Evolutionary conservation across 1,140 invertebrate species (phyloP).

Genomic region (Campoletis sonorensis): DNA sequence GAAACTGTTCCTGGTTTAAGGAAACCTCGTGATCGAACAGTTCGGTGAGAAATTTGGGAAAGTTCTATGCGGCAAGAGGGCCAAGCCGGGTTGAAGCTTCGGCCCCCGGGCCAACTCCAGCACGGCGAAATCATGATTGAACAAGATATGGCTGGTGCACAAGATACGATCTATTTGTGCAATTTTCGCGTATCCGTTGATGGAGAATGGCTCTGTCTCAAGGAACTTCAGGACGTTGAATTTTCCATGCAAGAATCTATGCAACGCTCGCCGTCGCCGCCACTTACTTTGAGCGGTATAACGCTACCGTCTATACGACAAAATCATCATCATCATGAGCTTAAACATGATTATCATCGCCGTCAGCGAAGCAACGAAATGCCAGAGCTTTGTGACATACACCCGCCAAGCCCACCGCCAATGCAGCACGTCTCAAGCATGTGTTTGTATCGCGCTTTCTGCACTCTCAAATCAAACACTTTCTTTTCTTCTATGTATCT

Average conservation of each 20-base stretch:
- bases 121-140: slow-evolving; percentile 75
- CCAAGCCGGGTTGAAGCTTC: slow-evolving; percentile 67
- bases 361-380: slow-evolving; percentile 61
- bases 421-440: slow-evolving; percentile 75
- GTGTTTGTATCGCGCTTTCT: slow-evolving; percentile 72
- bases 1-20: not conserved
- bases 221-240: slow-evolving; percentile 94
- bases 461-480: slow-evolving; percentile 28
- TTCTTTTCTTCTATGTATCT: slow-evolving; percentile 28
- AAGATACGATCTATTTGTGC: slow-evolving; percentile 97
- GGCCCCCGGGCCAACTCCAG: slow-evolving; percentile 69
- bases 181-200: slow-evolving; percentile 98
- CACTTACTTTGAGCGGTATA: slow-evolving; percentile 71
- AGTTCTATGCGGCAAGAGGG: slow-evolving; percentile 72
- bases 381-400: slow-evolving; percentile 72
- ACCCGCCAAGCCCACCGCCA: slow-evolving; percentile 68
- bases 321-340: slow-evolving; percentile 51
- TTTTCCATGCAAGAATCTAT: slow-evolving; percentile 83
- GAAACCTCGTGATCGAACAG: not conserved
- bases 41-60: slow-evolving; percentile 31
- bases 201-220: slow-evolving; percentile 97
- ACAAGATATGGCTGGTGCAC: slow-evolving; percentile 88
- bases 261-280: slow-evolving; percentile 78
- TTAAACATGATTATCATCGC: slow-evolving; percentile 50
- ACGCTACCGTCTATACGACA: slow-evolving; percentile 50